A percentile compares a stretch with the other conserved stretches of the same genome.
Evolutionary conservation across 92 coral and sea anemone species (phyloP).

Genomic region (Desmophyllum pertusum): DNA sequence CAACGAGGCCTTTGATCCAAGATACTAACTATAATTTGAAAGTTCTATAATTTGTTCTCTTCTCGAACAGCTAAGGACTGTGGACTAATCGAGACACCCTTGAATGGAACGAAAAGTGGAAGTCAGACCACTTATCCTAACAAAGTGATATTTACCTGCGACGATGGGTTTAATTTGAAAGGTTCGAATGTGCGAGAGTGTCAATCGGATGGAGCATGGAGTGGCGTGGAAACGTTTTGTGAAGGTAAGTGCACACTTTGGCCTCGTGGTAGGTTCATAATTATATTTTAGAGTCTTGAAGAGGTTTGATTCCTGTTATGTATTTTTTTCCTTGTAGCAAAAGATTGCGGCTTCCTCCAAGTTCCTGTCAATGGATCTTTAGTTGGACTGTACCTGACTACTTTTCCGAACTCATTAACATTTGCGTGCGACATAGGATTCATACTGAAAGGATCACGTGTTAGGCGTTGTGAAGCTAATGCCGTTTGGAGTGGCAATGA

Average conservation of each 20-base stretch:
- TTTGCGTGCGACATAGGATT: slow-evolving; percentile 66
- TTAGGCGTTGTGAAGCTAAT: slow-evolving; percentile 62
- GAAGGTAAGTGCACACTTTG: too few species aligned
- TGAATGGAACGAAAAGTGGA: slow-evolving; percentile 46
- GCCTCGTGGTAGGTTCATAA: too few species aligned
- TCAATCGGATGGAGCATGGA: slow-evolving; percentile 65
- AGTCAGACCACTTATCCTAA: not conserved
- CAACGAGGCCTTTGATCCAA: too few species aligned
- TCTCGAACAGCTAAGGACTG: slow-evolving; percentile 28
- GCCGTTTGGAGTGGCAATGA: slow-evolving; percentile 68
- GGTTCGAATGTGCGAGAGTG: slow-evolving; percentile 58
- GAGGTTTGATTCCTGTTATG: not conserved
- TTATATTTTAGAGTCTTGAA: not conserved
- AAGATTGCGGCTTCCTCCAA: slow-evolving; percentile 57
- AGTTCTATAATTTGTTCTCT: not conserved
- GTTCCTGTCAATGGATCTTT: slow-evolving; percentile 50
- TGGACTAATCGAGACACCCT: slow-evolving; percentile 19
- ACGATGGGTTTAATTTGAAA: slow-evolving; percentile 56
- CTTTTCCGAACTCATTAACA: slow-evolving; percentile 46
- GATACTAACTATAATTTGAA: too few species aligned
- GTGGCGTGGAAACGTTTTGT: slow-evolving; percentile 27
- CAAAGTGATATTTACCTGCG: slow-evolving; percentile 16
- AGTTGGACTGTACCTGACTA: slow-evolving; percentile 35
- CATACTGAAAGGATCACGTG: slow-evolving; percentile 52
- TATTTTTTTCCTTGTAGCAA: slow-evolving; percentile 40